These are phyloP conservation scores for Acholoe squamosa DNA, from an alignment of 2,888 invertebrate genomes.

Conservation along the genomic window DNA sequence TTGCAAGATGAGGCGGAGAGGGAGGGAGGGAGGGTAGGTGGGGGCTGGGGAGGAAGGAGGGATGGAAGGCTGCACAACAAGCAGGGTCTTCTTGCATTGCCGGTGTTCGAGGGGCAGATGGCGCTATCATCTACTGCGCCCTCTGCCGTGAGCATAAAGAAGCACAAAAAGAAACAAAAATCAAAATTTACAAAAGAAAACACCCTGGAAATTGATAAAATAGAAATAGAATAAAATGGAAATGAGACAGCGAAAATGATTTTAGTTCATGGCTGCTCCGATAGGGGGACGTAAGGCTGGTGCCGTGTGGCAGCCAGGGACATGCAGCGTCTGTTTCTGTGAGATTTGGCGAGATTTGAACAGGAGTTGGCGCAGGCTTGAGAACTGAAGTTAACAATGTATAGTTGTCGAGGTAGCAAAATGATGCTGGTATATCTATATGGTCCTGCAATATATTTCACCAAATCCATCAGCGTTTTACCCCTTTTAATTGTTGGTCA, in stretches of 20 bases:
- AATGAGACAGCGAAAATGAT: background rate
- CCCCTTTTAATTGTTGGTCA: no score
- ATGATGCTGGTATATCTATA: no score
- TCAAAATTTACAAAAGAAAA: background rate
- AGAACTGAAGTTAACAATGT: no score
- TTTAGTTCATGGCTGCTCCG: constrained; percentile 26
- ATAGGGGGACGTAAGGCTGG: background rate
- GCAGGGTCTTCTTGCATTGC: background rate
- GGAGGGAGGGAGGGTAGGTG: background rate
- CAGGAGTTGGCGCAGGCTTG: no score
- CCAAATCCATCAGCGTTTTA: no score
- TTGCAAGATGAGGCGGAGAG: background rate
- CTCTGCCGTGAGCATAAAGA: background rate
- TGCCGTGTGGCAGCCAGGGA: background rate
- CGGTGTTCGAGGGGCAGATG: background rate
- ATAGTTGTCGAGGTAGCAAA: no score
- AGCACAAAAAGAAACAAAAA: constrained; percentile 1
- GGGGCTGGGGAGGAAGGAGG: background rate
- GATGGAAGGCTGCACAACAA: background rate
- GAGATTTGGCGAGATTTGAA: constrained; percentile 30
- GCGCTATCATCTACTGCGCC: constrained; percentile 3
- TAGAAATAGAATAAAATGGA: constrained; percentile 40
- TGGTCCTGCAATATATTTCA: no score
- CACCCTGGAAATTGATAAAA: constrained; percentile 7
- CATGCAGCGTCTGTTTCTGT: background rate